These are phyloP conservation scores for Bradypodion ventrale DNA, from an alignment of 2,797 vertebrate species.

Conservation along the genomic window DNA sequence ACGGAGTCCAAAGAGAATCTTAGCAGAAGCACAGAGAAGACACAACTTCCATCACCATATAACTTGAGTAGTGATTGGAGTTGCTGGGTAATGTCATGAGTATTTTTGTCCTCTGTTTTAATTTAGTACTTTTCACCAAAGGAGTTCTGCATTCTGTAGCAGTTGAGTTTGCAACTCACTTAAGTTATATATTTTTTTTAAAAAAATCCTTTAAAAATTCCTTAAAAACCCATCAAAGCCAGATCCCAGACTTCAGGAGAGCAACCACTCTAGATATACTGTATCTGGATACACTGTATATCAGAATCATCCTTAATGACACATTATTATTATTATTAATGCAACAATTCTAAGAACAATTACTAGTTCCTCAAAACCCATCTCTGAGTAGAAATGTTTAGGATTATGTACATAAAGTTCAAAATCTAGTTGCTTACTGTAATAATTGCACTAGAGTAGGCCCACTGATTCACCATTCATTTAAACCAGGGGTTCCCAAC, in stretches of 20 bases:
- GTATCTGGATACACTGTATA: no score
- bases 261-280: no score
- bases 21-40: slow-evolving; percentile 64
- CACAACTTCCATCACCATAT: slow-evolving; percentile 65
- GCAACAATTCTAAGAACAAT: background rate
- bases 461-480: no score
- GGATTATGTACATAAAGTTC: background rate
- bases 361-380: background rate
- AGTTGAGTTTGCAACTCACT: slow-evolving; percentile 49
- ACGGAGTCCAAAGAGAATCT: slow-evolving; percentile 67
- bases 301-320: no score
- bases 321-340: no score
- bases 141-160: slow-evolving; percentile 48
- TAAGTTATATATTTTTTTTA: no score
- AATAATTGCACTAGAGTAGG: no score
- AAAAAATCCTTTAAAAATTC: no score
- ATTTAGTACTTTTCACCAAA: slow-evolving; percentile 3
- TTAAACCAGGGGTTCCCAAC: no score
- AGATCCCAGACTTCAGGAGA: no score
- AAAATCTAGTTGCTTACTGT: no score
- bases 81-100: slow-evolving; percentile 67
- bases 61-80: slow-evolving; percentile 77
- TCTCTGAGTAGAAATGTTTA: background rate
- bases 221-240: no score
- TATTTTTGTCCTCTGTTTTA: background rate